A percentile compares a stretch with the other conserved stretches of the same genome.
These are phyloP conservation scores for Xiphorhynchus elegans DNA, from an alignment of 2,113 vertebrate genomes.

Conservation along the genomic window DNA sequence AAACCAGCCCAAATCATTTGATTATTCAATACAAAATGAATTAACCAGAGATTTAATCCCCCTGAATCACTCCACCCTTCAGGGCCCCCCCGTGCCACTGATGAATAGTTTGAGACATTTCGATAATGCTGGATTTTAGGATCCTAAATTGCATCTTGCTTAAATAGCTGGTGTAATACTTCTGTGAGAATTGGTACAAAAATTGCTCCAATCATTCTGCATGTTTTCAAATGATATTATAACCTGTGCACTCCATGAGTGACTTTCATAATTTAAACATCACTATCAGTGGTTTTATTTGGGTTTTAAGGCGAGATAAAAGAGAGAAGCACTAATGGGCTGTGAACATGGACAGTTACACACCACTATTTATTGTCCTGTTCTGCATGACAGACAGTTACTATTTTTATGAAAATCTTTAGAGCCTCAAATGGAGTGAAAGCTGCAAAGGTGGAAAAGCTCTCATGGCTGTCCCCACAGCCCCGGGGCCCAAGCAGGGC, in stretches of 20 bases:
- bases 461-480: accelerated
- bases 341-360: not conserved
- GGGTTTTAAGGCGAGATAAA: constrained; percentile 16
- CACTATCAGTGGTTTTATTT: not conserved
- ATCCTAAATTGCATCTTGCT: not conserved
- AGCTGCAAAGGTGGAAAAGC: not conserved
- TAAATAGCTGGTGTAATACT: not conserved
- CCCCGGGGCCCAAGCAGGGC: accelerated
- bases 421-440: not conserved
- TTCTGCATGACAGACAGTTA: not conserved
- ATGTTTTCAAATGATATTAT: not conserved
- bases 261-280: not conserved
- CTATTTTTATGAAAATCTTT: not conserved
- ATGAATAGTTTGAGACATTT: not conserved
- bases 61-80: not conserved
- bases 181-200: not conserved
- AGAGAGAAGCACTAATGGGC: not conserved
- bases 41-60: not conserved
- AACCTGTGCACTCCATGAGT: not conserved
- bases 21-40: not conserved
- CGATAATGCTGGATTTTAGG: not conserved
- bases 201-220: not conserved
- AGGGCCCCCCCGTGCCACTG: accelerated
- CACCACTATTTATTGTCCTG: not conserved
- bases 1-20: not conserved